phyloP scores from a whole-genome alignment of 2,888 invertebrate species.

The Trichopria drosophilae region DNA sequence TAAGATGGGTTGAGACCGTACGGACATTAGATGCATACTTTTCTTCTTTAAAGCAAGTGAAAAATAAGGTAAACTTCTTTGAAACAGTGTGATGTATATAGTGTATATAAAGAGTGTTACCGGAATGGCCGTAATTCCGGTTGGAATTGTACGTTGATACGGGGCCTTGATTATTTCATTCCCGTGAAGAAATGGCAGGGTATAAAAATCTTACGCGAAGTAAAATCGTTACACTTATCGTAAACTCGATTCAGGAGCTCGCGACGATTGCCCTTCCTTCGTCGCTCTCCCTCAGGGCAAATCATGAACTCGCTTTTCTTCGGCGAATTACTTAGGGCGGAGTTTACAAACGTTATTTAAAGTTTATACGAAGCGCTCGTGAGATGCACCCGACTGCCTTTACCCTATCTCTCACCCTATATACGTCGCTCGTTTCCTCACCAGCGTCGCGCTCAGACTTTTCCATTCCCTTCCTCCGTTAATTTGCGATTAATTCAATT shows the following conservation, averaged over 20 bases:
- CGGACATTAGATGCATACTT: no score
- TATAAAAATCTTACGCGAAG: no score
- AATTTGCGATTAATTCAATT: conserved; percentile 48
- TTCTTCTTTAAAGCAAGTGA: no score
- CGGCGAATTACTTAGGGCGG: conserved; percentile 39
- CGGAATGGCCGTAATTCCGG: no score
- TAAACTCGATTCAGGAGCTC: conserved; percentile 37
- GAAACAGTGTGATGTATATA: no score
- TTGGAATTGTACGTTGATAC: no score
- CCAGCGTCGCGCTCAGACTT: conserved; percentile 10
- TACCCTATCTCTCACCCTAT: neutral
- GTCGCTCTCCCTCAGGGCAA: conserved; percentile 14
- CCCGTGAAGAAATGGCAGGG: no score
- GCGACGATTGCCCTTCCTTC: conserved; percentile 23
- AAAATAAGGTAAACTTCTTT: no score
- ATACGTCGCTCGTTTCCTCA: conserved; percentile 8
- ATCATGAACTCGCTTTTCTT: conserved; percentile 38
- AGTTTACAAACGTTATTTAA: conserved; percentile 50
- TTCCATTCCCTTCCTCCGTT: conserved; percentile 32
- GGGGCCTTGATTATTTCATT: no score
- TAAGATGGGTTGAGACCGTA: no score
- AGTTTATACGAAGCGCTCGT: conserved; percentile 36
- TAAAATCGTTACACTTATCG: no score
- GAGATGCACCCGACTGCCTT: conserved; percentile 23
- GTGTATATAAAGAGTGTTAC: no score